Evolutionary conservation across 2,888 invertebrate genomes (phyloP).

Genomic region (Notocelia uddmanniana): DNA sequence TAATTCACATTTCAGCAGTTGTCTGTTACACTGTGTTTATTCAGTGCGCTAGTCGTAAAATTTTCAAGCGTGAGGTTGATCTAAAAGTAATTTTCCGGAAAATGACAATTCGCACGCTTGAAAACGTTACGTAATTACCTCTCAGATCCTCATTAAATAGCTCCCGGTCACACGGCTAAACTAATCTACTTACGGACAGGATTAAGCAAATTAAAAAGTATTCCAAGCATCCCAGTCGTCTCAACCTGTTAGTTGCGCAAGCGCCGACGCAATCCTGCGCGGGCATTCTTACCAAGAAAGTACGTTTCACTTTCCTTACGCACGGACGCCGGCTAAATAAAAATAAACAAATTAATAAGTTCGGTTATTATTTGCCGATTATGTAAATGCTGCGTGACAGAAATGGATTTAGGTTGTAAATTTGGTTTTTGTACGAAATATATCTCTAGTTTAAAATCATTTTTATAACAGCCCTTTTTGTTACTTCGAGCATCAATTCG

Average conservation of each 20-base stretch:
- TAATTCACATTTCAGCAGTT: neutral
- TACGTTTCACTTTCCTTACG: slow-evolving; percentile 73
- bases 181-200: slow-evolving; percentile 36
- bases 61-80: no score
- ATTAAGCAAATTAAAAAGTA: slow-evolving; percentile 19
- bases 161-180: slow-evolving; percentile 8
- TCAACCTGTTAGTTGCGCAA: slow-evolving; percentile 52
- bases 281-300: slow-evolving; percentile 75
- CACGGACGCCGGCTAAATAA: slow-evolving; percentile 59
- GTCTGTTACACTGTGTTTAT: no score
- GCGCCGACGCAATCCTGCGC: slow-evolving; percentile 60
- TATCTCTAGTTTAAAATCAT: neutral
- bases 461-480: no score
- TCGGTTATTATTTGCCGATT: slow-evolving; percentile 25
- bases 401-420: neutral
- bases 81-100: no score
- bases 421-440: neutral
- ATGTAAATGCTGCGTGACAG: slow-evolving; percentile 6
- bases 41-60: no score
- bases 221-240: slow-evolving; percentile 30
- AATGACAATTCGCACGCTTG: no score
- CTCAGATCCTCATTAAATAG: neutral
- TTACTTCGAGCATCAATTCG: neutral
- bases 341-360: slow-evolving; percentile 31
- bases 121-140: no score